Base-by-base conservation (phyloP, 2,888 invertebrate genomes). In the Drosophila conformis region DNA sequence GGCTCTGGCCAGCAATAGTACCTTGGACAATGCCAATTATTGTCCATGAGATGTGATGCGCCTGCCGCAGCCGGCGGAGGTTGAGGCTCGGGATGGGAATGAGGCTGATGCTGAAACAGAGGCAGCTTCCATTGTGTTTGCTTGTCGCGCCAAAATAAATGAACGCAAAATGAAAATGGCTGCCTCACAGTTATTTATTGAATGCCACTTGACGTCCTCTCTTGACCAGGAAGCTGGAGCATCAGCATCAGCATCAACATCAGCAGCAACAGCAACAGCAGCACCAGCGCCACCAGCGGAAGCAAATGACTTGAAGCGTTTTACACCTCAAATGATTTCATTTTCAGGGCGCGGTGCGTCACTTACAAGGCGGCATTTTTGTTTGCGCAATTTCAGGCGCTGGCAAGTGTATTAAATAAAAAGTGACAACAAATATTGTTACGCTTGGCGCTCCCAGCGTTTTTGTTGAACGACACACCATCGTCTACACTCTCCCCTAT, bases 351-450 rank as follows among this genome's bases (percentile, higher is more conserved):
- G 57, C 31, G 49, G 21, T 35, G 52, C 62, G 31, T 64, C 61
- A 64, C 58, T 68, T 69, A 65, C 61, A 57, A 61, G 57, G 51
- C 33, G 53, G 2, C 49, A 40, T 62, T 71, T 63, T 77, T 83
- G 83, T 84, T 87, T 89, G 73, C 78, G 42, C 79, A 71, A 73
- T 84, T 83, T 69, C 54, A 46, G 60, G 65, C 54, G 46, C 51
- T 33, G 60, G 66, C 72, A 83, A 76, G 78, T 84, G 87, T 87
- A 83, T 87, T 89, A 83, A 76, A 70, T 82, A 84, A 87, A 89
- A 83, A 89, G 87, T 81, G 87, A 83, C 89, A 89, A 83, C 89
- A 84, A 84, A 84, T 89, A 84, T 89, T 84, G 87, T 84, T 83
- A 71, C 74, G 87, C 66, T 57, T 36, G 36, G 18, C 52, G 80